A percentile compares a stretch with the other conserved stretches of the same genome.
Evolutionary conservation across 2,888 invertebrate species (phyloP).

Genomic region (Metallyticus violacea): DNA sequence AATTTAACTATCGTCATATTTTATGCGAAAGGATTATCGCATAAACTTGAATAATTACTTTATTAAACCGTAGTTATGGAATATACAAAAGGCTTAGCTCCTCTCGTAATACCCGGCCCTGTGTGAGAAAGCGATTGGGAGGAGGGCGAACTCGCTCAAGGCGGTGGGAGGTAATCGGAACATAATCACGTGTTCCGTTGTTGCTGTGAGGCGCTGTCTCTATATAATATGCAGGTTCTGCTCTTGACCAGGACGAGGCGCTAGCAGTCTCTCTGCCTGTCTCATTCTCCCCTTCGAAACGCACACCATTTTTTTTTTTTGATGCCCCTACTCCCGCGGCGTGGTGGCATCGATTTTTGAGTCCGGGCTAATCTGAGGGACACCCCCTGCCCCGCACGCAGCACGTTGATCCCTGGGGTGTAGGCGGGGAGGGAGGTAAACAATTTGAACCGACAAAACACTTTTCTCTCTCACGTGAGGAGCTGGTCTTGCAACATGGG

Average conservation of each 20-base stretch:
- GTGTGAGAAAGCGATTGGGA: too few relatives aligned
- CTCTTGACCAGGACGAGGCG: conserved; percentile 22
- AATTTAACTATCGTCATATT: too few relatives aligned
- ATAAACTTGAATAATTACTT: too few relatives aligned
- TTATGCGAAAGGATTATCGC: too few relatives aligned
- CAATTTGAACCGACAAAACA: conserved; percentile 33
- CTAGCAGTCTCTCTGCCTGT: conserved; percentile 27
- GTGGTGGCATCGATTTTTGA: conserved; percentile 48
- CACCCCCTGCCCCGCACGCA: conserved; percentile 2
- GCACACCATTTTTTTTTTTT: too few relatives aligned
- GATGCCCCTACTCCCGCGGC: conserved; percentile 33
- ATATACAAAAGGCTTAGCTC: too few relatives aligned
- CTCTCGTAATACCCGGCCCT: too few relatives aligned
- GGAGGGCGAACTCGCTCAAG: too few relatives aligned
- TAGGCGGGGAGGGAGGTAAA: conserved; percentile 27
- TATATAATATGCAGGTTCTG: conserved; percentile 14
- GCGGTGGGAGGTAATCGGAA: neutral
- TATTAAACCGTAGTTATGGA: too few relatives aligned
- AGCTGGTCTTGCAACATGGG: too few relatives aligned
- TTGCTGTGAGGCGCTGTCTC: neutral
- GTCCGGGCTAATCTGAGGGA: conserved; percentile 47
- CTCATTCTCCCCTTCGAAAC: conserved; percentile 23
- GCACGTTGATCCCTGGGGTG: conserved; percentile 10
- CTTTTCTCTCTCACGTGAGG: conserved; percentile 24
- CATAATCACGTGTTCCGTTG: neutral